These are phyloP conservation scores for Nesospiza acunhae DNA, from an alignment of 2,113 vertebrate species.

Conservation along the genomic window DNA sequence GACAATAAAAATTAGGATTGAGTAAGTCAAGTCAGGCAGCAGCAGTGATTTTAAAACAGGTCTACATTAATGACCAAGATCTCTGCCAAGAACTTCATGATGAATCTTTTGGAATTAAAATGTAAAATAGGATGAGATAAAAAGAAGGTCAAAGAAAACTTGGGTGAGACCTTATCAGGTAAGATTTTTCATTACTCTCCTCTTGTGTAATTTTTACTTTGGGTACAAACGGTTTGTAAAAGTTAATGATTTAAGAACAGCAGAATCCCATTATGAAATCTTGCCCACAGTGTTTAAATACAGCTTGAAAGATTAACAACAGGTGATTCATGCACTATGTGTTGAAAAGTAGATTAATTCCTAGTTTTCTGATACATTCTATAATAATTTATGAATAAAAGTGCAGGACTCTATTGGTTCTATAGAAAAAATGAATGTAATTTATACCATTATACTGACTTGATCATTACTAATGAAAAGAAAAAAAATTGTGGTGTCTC, in stretches of 20 bases:
- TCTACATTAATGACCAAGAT: neutral
- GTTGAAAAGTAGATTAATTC: neutral
- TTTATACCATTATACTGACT: neutral
- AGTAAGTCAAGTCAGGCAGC: neutral
- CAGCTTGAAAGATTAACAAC: neutral
- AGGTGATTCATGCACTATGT: neutral
- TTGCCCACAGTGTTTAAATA: neutral
- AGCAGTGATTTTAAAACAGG: neutral
- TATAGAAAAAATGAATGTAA: neutral
- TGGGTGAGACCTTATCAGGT: neutral
- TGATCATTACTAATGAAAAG: neutral
- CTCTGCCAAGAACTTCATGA: neutral
- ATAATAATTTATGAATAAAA: neutral
- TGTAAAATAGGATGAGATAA: neutral
- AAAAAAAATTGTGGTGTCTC: neutral
- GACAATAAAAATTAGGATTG: neutral
- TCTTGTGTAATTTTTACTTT: neutral
- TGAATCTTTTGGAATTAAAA: neutral
- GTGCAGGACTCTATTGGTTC: neutral
- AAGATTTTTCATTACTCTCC: neutral
- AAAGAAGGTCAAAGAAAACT: neutral
- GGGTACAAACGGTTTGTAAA: neutral
- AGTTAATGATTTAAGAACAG: slow-evolving; percentile 30
- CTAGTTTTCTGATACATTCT: neutral
- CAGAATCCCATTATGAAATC: neutral